These are phyloP conservation scores for Syngnathus acus DNA, from an alignment of 2,797 vertebrate species.

Conservation along the genomic window DNA sequence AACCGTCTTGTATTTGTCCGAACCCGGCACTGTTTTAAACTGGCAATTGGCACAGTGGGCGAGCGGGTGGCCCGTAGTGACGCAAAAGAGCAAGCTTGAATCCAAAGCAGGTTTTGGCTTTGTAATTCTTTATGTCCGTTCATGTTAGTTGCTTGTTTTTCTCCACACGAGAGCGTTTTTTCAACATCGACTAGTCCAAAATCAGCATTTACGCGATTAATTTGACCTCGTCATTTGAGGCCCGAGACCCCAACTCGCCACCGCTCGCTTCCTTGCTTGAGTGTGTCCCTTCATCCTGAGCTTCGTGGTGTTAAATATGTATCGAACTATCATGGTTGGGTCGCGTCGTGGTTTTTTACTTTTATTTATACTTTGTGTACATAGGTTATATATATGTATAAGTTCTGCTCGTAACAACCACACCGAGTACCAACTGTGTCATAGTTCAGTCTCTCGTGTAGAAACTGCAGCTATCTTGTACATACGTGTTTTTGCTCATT, in stretches of 20 bases:
- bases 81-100: neutral
- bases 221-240: constrained; percentile 5
- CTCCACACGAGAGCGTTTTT: constrained; percentile 47
- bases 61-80: neutral
- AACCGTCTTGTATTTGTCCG: constrained; percentile 23
- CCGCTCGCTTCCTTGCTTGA: constrained; percentile 18
- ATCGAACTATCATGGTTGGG: constrained; percentile 44
- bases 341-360: constrained; percentile 60
- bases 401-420: constrained; percentile 57
- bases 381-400: constrained; percentile 59
- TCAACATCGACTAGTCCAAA: constrained; percentile 54
- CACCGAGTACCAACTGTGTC: constrained; percentile 28
- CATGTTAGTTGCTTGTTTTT: constrained; percentile 26
- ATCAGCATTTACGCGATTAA: constrained; percentile 60
- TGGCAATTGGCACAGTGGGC: neutral
- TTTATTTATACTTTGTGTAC: constrained; percentile 71
- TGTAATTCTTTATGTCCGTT: neutral
- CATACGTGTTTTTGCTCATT: constrained; percentile 36
- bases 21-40: neutral
- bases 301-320: constrained; percentile 34
- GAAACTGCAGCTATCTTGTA: constrained; percentile 55
- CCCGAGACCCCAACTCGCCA: constrained; percentile 13
- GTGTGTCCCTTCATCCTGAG: constrained; percentile 31
- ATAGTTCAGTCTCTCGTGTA: constrained; percentile 27
- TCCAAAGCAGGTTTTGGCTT: neutral